A percentile compares a stretch with the other conserved stretches of the same genome.
phyloP scores from a whole-genome alignment of 1,140 invertebrate species.

The Campodea augens region DNA sequence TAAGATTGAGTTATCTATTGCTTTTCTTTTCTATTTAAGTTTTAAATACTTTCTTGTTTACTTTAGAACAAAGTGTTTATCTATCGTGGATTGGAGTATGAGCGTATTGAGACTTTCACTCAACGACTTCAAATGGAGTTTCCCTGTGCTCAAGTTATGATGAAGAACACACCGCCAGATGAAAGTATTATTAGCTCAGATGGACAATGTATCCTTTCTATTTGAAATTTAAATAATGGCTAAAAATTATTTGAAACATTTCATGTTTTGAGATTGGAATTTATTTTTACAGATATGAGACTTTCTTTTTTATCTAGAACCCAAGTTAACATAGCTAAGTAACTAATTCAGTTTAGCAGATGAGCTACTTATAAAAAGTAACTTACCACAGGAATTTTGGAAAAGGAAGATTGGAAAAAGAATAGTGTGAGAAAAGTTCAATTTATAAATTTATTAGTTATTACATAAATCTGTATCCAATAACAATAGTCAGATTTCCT shows the following conservation, averaged over 20 bases:
- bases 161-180: constrained; percentile 76
- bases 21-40: constrained; percentile 7
- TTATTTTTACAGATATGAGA: background rate
- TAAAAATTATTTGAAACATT: too few species aligned
- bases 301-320: too few species aligned
- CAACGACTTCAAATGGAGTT: constrained; percentile 83
- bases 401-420: too few species aligned
- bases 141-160: constrained; percentile 72
- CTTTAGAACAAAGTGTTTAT: constrained; percentile 85
- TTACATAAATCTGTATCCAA: too few species aligned
- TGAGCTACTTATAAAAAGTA: too few species aligned
- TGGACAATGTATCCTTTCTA: constrained; percentile 49
- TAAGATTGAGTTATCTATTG: constrained; percentile 28
- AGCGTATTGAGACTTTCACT: constrained; percentile 84
- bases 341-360: too few species aligned
- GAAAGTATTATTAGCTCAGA: constrained; percentile 64
- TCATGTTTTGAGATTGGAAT: background rate
- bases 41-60: constrained; percentile 9
- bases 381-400: too few species aligned
- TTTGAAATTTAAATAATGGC: background rate
- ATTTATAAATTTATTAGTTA: too few species aligned
- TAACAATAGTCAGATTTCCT: too few species aligned
- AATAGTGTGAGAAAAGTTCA: too few species aligned
- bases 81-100: constrained; percentile 88
- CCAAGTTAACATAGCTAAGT: too few species aligned